Evolutionary conservation across 1,140 invertebrate genomes (phyloP).

Genomic region (Aphelenchoides fujianensis): DNA sequence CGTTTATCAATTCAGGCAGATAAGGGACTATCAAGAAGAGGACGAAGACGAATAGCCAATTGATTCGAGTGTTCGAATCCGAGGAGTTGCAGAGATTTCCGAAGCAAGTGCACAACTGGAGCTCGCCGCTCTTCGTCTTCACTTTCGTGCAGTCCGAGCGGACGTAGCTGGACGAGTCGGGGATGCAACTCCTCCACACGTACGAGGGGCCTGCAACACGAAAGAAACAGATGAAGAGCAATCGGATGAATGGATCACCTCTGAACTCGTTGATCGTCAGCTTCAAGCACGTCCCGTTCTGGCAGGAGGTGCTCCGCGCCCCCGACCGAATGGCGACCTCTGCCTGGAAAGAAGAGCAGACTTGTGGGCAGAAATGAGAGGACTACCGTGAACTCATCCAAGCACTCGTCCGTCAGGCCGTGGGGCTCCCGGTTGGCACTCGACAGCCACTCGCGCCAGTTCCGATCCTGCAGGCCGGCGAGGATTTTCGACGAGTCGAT

Average conservation of each 20-base stretch:
- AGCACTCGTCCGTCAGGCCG: slow-evolving; percentile 4
- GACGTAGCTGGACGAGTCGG: not conserved
- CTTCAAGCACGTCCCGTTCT: slow-evolving; percentile 3
- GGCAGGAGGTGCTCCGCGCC: not conserved
- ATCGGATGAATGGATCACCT: too few relatives aligned
- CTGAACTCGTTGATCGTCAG: not conserved
- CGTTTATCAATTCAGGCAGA: too few relatives aligned
- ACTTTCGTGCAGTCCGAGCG: slow-evolving; percentile 12
- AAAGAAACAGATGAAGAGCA: not conserved
- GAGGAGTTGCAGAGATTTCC: slow-evolving; percentile 12
- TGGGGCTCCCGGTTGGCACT: not conserved
- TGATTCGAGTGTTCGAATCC: too few relatives aligned
- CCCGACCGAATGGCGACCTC: slow-evolving; percentile 13
- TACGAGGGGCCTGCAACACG: not conserved
- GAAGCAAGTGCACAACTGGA: slow-evolving; percentile 14
- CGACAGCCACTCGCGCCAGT: not conserved
- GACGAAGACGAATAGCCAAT: too few relatives aligned
- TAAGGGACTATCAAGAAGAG: too few relatives aligned
- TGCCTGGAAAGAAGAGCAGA: slow-evolving; percentile 5
- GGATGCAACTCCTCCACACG: slow-evolving; percentile 12
- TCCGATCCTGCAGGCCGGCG: not conserved
- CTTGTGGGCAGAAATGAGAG: too few relatives aligned
- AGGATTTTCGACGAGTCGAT: not conserved
- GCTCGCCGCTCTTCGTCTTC: not conserved
- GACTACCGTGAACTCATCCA: slow-evolving; percentile 22